A percentile compares a stretch with the other conserved stretches of the same genome.
phyloP scores from a whole-genome alignment of 2,888 invertebrate genomes.

The Apotomis turbidana region DNA sequence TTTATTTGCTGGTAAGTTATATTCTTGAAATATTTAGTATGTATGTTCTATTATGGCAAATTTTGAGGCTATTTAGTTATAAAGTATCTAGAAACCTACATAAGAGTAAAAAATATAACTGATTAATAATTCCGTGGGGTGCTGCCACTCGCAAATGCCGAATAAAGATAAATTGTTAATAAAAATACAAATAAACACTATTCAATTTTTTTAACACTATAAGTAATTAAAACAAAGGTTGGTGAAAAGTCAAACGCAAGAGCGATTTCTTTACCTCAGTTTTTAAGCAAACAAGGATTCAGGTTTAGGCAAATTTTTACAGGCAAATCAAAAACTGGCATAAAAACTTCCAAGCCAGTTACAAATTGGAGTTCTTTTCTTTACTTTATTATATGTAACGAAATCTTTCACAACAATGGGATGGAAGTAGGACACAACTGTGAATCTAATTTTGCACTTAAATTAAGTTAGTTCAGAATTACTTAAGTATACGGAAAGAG shows the following conservation, averaged over 20 bases:
- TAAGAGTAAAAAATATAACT: too few relatives aligned
- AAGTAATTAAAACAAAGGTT: too few relatives aligned
- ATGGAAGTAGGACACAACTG: conserved; percentile 41
- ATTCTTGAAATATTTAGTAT: too few relatives aligned
- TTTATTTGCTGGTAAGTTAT: too few relatives aligned
- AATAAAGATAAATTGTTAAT: too few relatives aligned
- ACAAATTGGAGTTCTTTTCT: conserved; percentile 64
- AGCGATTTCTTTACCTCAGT: background rate
- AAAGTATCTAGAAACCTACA: too few relatives aligned
- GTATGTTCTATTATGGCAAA: too few relatives aligned
- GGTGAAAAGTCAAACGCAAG: background rate
- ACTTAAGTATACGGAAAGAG: background rate
- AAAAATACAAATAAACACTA: too few relatives aligned
- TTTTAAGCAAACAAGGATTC: conserved; percentile 3
- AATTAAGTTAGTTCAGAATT: conserved; percentile 45
- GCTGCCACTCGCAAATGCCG: too few relatives aligned
- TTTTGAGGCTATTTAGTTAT: too few relatives aligned
- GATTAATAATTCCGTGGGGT: too few relatives aligned
- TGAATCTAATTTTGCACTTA: conserved; percentile 45
- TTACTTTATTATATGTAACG: conserved; percentile 52
- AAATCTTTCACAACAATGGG: conserved; percentile 57
- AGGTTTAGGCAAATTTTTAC: conserved; percentile 54
- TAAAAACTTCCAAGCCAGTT: conserved; percentile 65
- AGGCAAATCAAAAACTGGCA: conserved; percentile 61
- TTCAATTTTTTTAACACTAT: too few relatives aligned